Evolutionary conservation across 2,888 invertebrate genomes (phyloP).

Genomic region (Caenorhabditis panamensis): DNA sequence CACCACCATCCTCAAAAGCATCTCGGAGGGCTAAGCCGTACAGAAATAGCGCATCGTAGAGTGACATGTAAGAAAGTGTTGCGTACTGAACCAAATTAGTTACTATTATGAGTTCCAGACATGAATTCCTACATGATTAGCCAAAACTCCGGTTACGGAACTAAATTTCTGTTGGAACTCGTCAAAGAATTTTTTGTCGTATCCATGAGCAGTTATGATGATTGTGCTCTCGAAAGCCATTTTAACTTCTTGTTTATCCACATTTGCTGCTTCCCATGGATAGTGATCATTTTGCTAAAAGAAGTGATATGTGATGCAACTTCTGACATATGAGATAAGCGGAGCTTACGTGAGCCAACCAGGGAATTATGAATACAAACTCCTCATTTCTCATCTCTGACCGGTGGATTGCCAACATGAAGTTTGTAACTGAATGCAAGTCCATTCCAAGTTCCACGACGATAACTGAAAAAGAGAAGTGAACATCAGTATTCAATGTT

Average conservation of each 20-base stretch:
- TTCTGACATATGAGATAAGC: no score
- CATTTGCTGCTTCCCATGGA: slow-evolving; percentile 79
- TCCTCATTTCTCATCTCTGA: slow-evolving; percentile 76
- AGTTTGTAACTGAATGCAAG: slow-evolving; percentile 73
- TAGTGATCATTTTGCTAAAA: slow-evolving; percentile 75
- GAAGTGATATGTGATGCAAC: slow-evolving; percentile 18
- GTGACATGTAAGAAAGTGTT: slow-evolving; percentile 78
- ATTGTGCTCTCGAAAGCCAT: slow-evolving; percentile 78
- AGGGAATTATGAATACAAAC: slow-evolving; percentile 79
- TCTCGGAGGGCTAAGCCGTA: slow-evolving; percentile 79
- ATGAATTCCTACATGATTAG: slow-evolving; percentile 71
- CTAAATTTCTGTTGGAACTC: slow-evolving; percentile 78
- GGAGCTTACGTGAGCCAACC: slow-evolving; percentile 77
- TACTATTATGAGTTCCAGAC: background rate
- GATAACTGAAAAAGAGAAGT: slow-evolving; percentile 68
- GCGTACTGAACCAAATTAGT: slow-evolving; percentile 73
- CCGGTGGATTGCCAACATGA: slow-evolving; percentile 76
- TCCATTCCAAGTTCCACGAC: slow-evolving; percentile 80
- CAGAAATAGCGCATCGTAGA: slow-evolving; percentile 79
- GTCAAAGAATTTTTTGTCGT: slow-evolving; percentile 80
- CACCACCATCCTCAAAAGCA: slow-evolving; percentile 76
- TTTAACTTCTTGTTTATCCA: slow-evolving; percentile 79
- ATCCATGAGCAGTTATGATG: slow-evolving; percentile 80
- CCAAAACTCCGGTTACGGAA: slow-evolving; percentile 76
- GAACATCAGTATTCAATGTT: no score